Evolutionary conservation across 2,888 invertebrate genomes (phyloP).

Genomic region (Tetramorium bicarinatum): DNA sequence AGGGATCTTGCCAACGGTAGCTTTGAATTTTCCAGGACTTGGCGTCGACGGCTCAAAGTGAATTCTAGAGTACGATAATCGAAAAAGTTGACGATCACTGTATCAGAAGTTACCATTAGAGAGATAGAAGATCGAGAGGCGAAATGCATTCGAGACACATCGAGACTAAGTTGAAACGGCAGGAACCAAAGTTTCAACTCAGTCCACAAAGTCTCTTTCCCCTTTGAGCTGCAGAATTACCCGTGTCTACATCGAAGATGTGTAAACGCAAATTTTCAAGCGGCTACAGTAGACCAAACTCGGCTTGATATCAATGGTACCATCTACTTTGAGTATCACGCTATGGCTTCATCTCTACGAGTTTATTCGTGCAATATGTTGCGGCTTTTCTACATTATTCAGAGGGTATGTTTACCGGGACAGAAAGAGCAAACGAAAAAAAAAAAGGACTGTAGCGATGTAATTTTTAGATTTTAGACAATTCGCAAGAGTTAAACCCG

Average conservation of each 20-base stretch:
- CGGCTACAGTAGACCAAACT: constrained; percentile 39
- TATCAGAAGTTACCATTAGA: constrained; percentile 43
- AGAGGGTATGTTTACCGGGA: background rate
- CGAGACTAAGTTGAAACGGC: constrained; percentile 60
- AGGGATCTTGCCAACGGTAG: background rate
- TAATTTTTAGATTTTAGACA: background rate
- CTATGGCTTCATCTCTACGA: background rate
- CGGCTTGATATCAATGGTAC: constrained; percentile 42
- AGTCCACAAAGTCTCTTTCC: constrained; percentile 58
- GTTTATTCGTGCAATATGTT: background rate
- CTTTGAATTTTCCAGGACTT: constrained; percentile 44
- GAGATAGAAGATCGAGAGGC: constrained; percentile 59
- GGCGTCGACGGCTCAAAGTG: constrained; percentile 39
- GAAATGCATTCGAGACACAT: constrained; percentile 72
- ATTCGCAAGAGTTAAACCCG: background rate
- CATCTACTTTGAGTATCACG: constrained; percentile 24
- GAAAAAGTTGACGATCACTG: constrained; percentile 57
- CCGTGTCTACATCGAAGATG: constrained; percentile 44
- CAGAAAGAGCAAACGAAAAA: background rate
- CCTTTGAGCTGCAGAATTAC: constrained; percentile 56
- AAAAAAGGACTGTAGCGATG: background rate
- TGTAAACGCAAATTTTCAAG: constrained; percentile 53
- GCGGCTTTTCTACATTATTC: constrained; percentile 14
- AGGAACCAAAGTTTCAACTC: constrained; percentile 69
- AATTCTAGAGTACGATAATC: constrained; percentile 56